These are phyloP conservation scores for Electrona antarctica DNA, from an alignment of 2,113 vertebrate species.

Conservation along the genomic window DNA sequence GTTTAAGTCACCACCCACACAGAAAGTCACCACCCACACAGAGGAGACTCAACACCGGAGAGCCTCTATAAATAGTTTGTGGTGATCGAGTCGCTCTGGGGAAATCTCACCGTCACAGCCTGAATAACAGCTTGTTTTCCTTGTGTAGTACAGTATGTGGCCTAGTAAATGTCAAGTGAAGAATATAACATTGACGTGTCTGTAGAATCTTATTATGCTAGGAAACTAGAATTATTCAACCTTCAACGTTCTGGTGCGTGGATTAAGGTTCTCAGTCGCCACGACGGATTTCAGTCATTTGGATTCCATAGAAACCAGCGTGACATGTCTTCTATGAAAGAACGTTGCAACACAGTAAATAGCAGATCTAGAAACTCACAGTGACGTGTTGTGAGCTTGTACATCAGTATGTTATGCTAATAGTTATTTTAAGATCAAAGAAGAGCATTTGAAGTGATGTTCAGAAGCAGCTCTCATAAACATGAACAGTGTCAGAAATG, in stretches of 20 bases:
- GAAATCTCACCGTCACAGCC: conserved; percentile 63
- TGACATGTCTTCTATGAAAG: no score
- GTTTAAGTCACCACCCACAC: conserved; percentile 66
- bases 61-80: conserved; percentile 77
- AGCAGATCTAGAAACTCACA: no score
- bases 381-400: no score
- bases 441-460: no score
- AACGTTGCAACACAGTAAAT: no score
- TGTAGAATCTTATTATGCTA: not conserved
- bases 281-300: no score
- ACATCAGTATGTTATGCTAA: no score
- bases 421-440: no score
- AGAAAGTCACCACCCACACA: conserved; percentile 67
- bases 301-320: no score
- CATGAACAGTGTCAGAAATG: no score
- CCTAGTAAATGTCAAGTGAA: conserved; percentile 35
- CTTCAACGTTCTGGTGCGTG: not conserved
- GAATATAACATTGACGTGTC: conserved; percentile 4
- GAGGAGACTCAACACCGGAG: conserved; percentile 62
- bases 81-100: conserved; percentile 58
- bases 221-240: not conserved
- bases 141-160: conserved; percentile 56
- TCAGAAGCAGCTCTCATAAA: no score
- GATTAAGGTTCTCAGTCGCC: no score
- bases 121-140: conserved; percentile 77